phyloP scores from a whole-genome alignment of 2,113 vertebrate species.

The Pterophyllum scalare region DNA sequence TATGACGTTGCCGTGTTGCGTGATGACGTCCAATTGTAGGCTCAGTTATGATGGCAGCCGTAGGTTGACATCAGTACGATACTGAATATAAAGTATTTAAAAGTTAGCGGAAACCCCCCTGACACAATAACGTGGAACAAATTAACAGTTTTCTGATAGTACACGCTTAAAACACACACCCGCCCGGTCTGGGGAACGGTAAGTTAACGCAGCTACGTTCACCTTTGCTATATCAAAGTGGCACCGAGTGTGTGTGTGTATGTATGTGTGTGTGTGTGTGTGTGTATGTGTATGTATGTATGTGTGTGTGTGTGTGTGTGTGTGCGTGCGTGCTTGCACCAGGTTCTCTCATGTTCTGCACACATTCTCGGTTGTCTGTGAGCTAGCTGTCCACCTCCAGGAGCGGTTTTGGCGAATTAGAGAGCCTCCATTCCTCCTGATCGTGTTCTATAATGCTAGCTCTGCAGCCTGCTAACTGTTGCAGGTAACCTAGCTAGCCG shows the following conservation, averaged over 20 bases:
- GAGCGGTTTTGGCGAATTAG: not conserved
- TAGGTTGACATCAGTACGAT: constrained; percentile 77
- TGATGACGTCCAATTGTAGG: constrained; percentile 72
- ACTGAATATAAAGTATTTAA: constrained; percentile 76
- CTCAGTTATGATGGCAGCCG: constrained; percentile 77
- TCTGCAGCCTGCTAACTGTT: constrained; percentile 39
- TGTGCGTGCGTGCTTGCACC: not conserved
- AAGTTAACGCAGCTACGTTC: constrained; percentile 67
- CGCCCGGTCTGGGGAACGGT: constrained; percentile 78
- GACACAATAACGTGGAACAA: constrained; percentile 49
- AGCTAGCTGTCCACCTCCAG: not conserved
- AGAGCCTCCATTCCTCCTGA: not conserved
- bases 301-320: not conserved
- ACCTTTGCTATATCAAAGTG: constrained; percentile 59
- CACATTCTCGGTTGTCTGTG: not conserved
- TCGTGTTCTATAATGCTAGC: not conserved
- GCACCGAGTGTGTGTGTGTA: constrained; percentile 1
- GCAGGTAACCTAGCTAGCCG: constrained; percentile 48
- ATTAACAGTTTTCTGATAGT: constrained; percentile 59
- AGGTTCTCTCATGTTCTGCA: constrained; percentile 8
- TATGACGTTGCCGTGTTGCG: constrained; percentile 51
- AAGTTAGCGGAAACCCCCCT: constrained; percentile 77
- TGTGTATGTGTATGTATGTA: not conserved
- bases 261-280: not conserved
- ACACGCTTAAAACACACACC: constrained; percentile 64